These are phyloP conservation scores for Glossophaga mutica DNA, from an alignment of 2,797 vertebrate species.

Conservation along the genomic window DNA sequence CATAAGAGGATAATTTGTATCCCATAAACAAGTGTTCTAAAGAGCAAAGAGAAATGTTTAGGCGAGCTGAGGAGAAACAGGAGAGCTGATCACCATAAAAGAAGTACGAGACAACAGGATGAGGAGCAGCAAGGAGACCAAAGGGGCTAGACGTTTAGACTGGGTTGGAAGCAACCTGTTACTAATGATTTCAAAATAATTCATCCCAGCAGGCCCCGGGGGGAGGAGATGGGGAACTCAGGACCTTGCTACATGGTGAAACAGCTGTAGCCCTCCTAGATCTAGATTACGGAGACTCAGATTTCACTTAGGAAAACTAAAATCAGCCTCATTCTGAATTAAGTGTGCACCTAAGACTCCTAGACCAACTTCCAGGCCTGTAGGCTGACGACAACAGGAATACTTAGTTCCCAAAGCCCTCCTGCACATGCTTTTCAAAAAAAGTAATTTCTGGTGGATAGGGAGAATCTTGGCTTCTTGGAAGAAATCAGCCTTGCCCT, in stretches of 20 bases:
- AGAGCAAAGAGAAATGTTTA: not conserved
- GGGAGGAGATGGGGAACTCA: not conserved
- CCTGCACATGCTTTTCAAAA: not conserved
- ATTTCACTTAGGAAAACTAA: not conserved
- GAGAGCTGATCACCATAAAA: not conserved
- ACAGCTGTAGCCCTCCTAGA: not conserved
- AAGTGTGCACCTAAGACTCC: not conserved
- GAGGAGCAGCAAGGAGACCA: not conserved
- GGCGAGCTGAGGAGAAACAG: not conserved
- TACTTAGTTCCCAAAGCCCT: not conserved
- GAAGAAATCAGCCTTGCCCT: not conserved
- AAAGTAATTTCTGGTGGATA: not conserved
- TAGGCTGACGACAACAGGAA: not conserved
- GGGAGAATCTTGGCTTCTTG: not conserved
- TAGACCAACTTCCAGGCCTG: not conserved
- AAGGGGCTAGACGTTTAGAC: not conserved
- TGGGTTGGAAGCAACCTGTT: not conserved
- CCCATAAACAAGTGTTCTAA: not conserved
- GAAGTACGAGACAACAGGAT: not conserved
- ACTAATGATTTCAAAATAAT: constrained; percentile 25
- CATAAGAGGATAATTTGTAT: not conserved
- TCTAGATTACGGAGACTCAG: not conserved
- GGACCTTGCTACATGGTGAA: not conserved
- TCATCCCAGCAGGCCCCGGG: not conserved
- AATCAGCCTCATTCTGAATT: not conserved